phyloP scores from a whole-genome alignment of 2,113 vertebrate genomes.

The Podarcis raffonei region DNA sequence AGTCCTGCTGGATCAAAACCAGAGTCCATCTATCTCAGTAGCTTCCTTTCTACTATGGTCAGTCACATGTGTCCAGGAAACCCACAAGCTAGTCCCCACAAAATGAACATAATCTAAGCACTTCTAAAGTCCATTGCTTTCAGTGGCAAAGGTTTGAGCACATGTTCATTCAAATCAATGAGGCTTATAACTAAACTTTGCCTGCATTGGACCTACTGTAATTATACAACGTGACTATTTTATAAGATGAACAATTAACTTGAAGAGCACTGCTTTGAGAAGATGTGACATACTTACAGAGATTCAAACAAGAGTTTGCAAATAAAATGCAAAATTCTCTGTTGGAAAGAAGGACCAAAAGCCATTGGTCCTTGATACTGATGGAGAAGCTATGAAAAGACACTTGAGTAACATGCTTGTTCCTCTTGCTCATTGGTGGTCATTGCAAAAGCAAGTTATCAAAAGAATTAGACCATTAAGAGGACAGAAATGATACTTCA shows the following conservation, averaged over 20 bases:
- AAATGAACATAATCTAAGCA: not conserved
- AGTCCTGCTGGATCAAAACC: not conserved
- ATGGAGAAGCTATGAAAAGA: not conserved
- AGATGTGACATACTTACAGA: not conserved
- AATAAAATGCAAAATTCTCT: not conserved
- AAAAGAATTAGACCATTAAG: not conserved
- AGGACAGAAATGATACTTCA: not conserved
- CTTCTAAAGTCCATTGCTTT: not conserved
- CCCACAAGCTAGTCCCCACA: not conserved
- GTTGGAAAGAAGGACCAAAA: not conserved
- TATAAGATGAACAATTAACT: not conserved
- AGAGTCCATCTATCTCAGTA: not conserved
- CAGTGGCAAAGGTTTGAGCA: not conserved
- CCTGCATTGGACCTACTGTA: not conserved
- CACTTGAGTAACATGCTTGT: not conserved
- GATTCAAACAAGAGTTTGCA: not conserved
- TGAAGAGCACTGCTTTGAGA: not conserved
- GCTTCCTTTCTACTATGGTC: not conserved
- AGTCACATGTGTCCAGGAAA: not conserved
- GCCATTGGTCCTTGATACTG: not conserved
- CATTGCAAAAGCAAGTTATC: not conserved
- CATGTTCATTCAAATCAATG: not conserved
- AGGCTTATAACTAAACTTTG: not conserved
- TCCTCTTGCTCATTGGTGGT: not conserved
- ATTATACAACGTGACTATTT: not conserved